Evolutionary conservation across 2,113 vertebrate species (phyloP).

Genomic region (Maccullochella peelii): DNA sequence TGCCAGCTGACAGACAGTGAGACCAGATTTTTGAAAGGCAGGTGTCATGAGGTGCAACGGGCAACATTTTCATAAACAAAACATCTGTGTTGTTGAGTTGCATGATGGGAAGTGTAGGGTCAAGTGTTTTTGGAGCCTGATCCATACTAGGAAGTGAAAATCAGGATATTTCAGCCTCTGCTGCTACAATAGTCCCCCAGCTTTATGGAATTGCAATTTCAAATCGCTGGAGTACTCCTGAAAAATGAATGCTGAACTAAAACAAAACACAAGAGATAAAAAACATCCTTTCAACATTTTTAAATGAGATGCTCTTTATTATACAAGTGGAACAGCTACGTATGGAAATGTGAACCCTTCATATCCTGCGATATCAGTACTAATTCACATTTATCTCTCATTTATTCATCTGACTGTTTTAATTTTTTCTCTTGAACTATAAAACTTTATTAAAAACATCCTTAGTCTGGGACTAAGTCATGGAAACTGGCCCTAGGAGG

Average conservation of each 20-base stretch:
- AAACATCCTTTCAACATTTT: no score
- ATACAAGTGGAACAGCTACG: no score
- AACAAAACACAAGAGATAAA: no score
- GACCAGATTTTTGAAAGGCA: neutral
- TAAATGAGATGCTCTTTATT: no score
- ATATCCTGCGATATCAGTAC: neutral
- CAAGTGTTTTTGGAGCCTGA: neutral
- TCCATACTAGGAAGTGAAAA: neutral
- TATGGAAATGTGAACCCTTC: neutral
- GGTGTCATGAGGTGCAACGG: neutral
- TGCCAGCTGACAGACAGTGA: slow-evolving; percentile 85
- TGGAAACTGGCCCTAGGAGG: no score
- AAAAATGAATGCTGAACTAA: no score
- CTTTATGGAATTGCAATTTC: no score
- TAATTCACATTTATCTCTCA: neutral
- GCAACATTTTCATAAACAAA: neutral
- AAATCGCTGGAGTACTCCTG: no score
- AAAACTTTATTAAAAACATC: neutral
- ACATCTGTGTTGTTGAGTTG: neutral
- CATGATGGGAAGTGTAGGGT: slow-evolving; percentile 4
- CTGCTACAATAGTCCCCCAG: neutral
- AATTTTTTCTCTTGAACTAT: neutral
- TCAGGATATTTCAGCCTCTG: neutral
- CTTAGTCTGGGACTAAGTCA: no score
- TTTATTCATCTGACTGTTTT: no score